These are phyloP conservation scores for Rhamphomyia laevipes DNA, from an alignment of 2,888 invertebrate species.

Conservation along the genomic window DNA sequence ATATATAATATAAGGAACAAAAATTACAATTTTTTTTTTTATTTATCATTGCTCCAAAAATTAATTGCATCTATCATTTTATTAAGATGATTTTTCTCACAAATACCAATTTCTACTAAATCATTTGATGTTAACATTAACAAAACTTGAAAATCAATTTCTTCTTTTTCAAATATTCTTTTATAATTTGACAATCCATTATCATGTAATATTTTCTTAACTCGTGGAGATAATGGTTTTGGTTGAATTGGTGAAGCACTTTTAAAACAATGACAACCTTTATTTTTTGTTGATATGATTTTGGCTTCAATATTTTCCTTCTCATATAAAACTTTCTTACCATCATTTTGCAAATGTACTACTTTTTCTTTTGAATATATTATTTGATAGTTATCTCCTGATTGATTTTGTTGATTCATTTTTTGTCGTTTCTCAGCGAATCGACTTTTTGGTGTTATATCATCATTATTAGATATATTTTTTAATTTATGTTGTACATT, in stretches of 20 bases:
- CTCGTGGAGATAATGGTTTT: not conserved
- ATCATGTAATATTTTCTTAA: not conserved
- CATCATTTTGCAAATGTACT: too few species aligned
- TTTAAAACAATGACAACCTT: not conserved
- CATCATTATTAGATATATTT: too few species aligned
- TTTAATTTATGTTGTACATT: too few species aligned
- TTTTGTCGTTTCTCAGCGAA: too few species aligned
- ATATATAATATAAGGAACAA: too few species aligned
- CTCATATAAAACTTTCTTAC: too few species aligned
- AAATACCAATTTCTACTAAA: slow-evolving; percentile 4
- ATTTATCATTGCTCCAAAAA: not conserved
- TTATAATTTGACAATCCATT: slow-evolving; percentile 1
- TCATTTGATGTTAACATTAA: slow-evolving; percentile 4
- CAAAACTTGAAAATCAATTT: slow-evolving; percentile 9
- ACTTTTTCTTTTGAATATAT: too few species aligned
- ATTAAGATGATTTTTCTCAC: not conserved
- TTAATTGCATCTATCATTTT: not conserved
- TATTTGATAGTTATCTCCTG: too few species aligned
- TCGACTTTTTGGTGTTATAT: too few species aligned
- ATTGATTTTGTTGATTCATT: too few species aligned
- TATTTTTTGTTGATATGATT: too few species aligned
- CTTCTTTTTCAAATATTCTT: slow-evolving; percentile 6
- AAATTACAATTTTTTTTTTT: not conserved
- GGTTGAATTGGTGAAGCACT: not conserved
- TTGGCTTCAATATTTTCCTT: too few species aligned